Base-by-base conservation (phyloP, 2,113 vertebrate genomes). In the Etheostoma cragini region DNA sequence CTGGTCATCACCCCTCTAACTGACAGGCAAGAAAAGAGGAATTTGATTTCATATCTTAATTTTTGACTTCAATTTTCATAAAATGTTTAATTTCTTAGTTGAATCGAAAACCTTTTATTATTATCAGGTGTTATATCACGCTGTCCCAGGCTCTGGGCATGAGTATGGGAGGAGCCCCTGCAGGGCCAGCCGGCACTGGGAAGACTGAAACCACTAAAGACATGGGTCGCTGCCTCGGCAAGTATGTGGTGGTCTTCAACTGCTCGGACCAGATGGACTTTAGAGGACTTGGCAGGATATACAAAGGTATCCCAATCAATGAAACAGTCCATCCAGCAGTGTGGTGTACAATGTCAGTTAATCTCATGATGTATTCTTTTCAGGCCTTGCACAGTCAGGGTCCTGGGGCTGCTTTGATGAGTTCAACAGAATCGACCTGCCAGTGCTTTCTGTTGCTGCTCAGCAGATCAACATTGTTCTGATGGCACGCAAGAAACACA, bases 361-460 rank as follows among this genome's bases (percentile, higher is more conserved):
- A 52, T 61, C 11, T 80, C 49, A 57, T 70, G 0, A 19, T 35
- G 1, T 46, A 8, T 57, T 54, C 1, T 15, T 30, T 70, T 45
- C 56, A 87, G 97, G 97, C 78, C 96, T 97, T 71, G 96, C 96
- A 0, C 96, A 97, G 70, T 96, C 97, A 0, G 96, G 97, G n/a
- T 96, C 96, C 56, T 97, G 97, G 97, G 97, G 96, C 38, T 97
- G 97, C 87, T 97, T 97, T 91, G 97, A 97, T 90, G 97, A 97
- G 87, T 97, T 97, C 91, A 97, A 97, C 91, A 92, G 96, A 88
- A 97, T 97, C 63, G 95, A 97, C 82, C 91, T 97, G 68, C 96
- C 96, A 11, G 96, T 97, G 16, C 94, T 97, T 79, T 97, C 97
- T 38, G 97, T 97, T 73, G 96, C 96, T 26, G 97, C 96, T 49